phyloP scores from a whole-genome alignment of 2,797 vertebrate species.

The Tauraco hartlaubi region DNA sequence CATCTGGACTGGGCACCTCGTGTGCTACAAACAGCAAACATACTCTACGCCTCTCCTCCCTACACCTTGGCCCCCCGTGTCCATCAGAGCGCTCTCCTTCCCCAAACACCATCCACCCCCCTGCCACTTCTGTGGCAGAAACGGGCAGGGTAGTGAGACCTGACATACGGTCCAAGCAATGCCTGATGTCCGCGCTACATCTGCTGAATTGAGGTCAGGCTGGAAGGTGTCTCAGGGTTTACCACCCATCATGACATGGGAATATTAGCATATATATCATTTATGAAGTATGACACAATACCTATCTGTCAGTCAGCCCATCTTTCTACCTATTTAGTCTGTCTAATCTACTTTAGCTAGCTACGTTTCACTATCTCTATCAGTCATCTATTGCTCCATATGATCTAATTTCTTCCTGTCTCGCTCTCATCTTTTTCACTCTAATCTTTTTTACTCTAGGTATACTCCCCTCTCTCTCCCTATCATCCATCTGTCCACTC shows the following conservation, averaged over 20 bases:
- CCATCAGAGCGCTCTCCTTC: constrained; percentile 34
- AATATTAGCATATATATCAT: constrained; percentile 74
- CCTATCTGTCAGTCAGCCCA: constrained; percentile 76
- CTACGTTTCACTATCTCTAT: constrained; percentile 75
- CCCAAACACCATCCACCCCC: background rate
- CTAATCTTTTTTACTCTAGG: constrained; percentile 71
- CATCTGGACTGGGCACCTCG: background rate
- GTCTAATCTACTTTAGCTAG: constrained; percentile 69
- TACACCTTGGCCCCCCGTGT: background rate
- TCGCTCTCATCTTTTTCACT: constrained; percentile 72
- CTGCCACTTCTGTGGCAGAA: background rate
- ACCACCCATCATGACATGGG: constrained; percentile 73
- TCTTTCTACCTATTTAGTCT: constrained; percentile 69
- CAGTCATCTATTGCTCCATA: constrained; percentile 71
- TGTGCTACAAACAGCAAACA: constrained; percentile 41
- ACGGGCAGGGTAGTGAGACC: background rate
- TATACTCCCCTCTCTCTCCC: constrained; percentile 71
- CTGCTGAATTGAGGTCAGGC: constrained; percentile 71
- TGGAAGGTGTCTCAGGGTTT: constrained; percentile 75
- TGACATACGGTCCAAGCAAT: constrained; percentile 66
- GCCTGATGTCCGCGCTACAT: constrained; percentile 72
- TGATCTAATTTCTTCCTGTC: constrained; percentile 68
- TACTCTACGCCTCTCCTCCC: background rate
- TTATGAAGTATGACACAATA: constrained; percentile 76
- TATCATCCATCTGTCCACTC: constrained; percentile 69